Evolutionary conservation across 2,113 vertebrate genomes (phyloP).

Genomic region (Alosa alosa): DNA sequence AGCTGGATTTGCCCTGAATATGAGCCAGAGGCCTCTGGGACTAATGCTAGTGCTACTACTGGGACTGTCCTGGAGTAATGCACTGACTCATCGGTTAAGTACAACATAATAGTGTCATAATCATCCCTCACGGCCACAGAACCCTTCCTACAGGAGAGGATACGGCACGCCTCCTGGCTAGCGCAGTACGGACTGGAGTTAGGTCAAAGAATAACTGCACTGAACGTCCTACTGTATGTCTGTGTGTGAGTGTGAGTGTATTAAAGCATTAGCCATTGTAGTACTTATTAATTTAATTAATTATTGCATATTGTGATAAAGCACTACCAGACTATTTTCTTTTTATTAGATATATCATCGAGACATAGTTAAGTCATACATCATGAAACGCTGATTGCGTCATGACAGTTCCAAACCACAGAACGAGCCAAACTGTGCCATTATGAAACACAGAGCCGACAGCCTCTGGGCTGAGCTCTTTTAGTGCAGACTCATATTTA

Average conservation of each 20-base stretch:
- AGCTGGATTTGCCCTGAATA: too few species aligned
- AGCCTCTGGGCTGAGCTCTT: background rate
- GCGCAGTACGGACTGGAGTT: too few species aligned
- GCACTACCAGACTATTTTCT: background rate
- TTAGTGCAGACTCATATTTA: conserved; percentile 8
- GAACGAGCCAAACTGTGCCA: background rate
- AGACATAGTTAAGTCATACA: background rate
- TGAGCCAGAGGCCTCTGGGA: too few species aligned
- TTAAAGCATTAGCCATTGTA: too few species aligned
- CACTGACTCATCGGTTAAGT: background rate
- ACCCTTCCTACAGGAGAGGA: background rate
- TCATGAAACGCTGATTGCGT: background rate
- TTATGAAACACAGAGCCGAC: background rate
- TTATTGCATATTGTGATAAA: background rate
- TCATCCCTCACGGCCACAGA: background rate
- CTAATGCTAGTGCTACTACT: background rate
- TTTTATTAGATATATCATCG: background rate
- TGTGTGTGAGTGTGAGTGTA: too few species aligned
- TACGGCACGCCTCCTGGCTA: background rate
- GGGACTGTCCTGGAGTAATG: background rate
- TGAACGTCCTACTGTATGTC: background rate
- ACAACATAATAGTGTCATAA: background rate
- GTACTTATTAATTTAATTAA: too few species aligned
- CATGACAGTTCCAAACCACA: background rate
- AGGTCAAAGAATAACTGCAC: background rate